phyloP scores from a whole-genome alignment of 2,797 vertebrate species.

The Spinibarbus caldwelli region DNA sequence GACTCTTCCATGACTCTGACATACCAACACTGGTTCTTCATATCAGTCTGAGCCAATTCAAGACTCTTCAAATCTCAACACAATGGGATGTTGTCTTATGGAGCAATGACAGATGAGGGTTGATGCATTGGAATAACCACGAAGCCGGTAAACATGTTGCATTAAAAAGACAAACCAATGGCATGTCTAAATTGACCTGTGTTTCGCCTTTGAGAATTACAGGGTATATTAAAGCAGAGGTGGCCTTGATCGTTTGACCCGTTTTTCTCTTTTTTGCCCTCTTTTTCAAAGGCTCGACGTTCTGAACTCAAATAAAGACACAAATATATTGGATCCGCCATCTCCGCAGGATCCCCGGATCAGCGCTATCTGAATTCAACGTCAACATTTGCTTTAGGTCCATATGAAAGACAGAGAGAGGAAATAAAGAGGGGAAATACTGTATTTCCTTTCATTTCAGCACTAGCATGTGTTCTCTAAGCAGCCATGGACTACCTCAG shows the following conservation, averaged over 20 bases:
- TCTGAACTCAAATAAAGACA: slow-evolving; percentile 56
- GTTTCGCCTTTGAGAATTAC: background rate
- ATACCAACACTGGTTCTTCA: slow-evolving; percentile 27
- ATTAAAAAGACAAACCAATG: background rate
- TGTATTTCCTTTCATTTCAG: slow-evolving; percentile 65
- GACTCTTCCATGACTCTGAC: slow-evolving; percentile 40
- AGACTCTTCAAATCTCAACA: slow-evolving; percentile 20
- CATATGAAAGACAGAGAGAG: slow-evolving; percentile 59
- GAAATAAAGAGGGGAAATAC: slow-evolving; percentile 62
- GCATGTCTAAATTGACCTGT: slow-evolving; percentile 9
- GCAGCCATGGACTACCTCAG: slow-evolving; percentile 57
- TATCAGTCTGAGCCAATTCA: slow-evolving; percentile 36
- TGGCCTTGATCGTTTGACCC: slow-evolving; percentile 29
- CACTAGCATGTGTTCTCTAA: slow-evolving; percentile 51
- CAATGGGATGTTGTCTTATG: slow-evolving; percentile 8
- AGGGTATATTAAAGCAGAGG: background rate
- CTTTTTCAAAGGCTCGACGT: slow-evolving; percentile 47
- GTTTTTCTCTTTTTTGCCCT: slow-evolving; percentile 19
- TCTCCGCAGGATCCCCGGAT: slow-evolving; percentile 57
- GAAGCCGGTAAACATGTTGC: background rate
- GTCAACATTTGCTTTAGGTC: slow-evolving; percentile 67
- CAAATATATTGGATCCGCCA: slow-evolving; percentile 61
- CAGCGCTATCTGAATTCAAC: slow-evolving; percentile 60
- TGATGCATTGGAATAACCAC: background rate
- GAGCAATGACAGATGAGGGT: slow-evolving; percentile 23